Conservation (phyloP, 2,888 invertebrate species). For the Lasioglossum zephyrum region DNA sequence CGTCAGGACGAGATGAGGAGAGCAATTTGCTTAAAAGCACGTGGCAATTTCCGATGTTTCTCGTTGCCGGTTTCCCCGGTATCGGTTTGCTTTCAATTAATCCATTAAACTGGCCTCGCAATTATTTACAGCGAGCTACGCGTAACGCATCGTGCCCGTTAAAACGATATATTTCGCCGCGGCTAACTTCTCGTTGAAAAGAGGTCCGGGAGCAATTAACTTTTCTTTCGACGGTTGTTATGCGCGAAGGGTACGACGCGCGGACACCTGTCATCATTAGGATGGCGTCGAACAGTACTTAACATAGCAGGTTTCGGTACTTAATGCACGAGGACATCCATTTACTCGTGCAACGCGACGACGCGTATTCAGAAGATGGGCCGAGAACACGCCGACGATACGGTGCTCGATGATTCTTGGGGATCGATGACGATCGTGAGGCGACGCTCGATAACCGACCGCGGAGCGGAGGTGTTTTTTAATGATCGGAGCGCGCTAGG, state of each 20-base stretch:
- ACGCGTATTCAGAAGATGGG: conserved; percentile 4
- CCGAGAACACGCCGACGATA: not conserved
- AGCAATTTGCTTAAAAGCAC: not conserved
- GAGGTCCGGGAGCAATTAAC: conserved; percentile 51
- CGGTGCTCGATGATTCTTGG: conserved; percentile 18
- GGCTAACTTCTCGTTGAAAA: conserved; percentile 37
- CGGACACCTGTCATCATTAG: conserved; percentile 50
- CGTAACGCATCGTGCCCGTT: not conserved
- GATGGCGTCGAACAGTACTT: conserved; percentile 40
- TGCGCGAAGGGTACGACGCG: conserved; percentile 1
- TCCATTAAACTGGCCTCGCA: conserved; percentile 35
- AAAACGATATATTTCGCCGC: conserved; percentile 23
- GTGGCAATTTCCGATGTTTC: not conserved
- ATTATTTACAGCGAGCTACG: not conserved
- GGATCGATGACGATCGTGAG: conserved; percentile 29
- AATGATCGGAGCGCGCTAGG: conserved; percentile 21
- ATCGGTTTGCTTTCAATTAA: conserved; percentile 30
- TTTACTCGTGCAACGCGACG: not conserved
- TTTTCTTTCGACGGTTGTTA: conserved; percentile 40
- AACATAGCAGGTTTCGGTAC: conserved; percentile 39
- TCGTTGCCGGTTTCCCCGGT: not conserved
- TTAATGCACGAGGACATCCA: conserved; percentile 19
- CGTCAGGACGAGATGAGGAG: not conserved
- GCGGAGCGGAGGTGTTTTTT: conserved; percentile 28
- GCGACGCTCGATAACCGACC: conserved; percentile 8